Conservation (phyloP, 2,888 invertebrate genomes). For the Eueremaeus valkanovi region DNA sequence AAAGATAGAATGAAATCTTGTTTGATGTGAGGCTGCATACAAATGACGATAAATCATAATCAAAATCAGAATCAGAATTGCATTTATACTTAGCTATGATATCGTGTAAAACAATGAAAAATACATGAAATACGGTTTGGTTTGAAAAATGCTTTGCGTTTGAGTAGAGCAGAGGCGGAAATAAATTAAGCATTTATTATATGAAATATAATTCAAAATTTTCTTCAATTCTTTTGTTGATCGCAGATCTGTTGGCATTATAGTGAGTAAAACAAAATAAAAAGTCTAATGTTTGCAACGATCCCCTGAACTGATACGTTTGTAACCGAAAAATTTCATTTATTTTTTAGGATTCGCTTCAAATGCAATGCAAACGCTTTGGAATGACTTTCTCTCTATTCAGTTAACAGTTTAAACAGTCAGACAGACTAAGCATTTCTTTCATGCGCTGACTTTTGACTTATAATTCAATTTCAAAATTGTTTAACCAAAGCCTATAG, state of each 20-base stretch:
- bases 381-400: not conserved
- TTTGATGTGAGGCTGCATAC: not conserved
- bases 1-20: not conserved
- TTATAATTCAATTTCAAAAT: constrained; percentile 11
- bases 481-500: not conserved
- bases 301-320: not conserved
- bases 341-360: not conserved
- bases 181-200: not conserved
- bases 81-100: not conserved
- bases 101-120: not conserved
- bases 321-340: not conserved
- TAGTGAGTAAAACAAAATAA: not conserved
- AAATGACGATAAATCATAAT: not conserved
- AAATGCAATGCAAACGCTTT: not conserved
- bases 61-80: not conserved
- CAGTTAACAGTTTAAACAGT: not conserved
- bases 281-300: not conserved
- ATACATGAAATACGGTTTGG: not conserved
- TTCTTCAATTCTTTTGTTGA: not conserved
- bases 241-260: not conserved
- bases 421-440: not conserved
- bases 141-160: not conserved
- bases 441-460: not conserved
- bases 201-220: not conserved
- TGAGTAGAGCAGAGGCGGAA: not conserved